Evolutionary conservation across 2,797 vertebrate genomes (phyloP).

Genomic region (Melopsittacus undulatus): DNA sequence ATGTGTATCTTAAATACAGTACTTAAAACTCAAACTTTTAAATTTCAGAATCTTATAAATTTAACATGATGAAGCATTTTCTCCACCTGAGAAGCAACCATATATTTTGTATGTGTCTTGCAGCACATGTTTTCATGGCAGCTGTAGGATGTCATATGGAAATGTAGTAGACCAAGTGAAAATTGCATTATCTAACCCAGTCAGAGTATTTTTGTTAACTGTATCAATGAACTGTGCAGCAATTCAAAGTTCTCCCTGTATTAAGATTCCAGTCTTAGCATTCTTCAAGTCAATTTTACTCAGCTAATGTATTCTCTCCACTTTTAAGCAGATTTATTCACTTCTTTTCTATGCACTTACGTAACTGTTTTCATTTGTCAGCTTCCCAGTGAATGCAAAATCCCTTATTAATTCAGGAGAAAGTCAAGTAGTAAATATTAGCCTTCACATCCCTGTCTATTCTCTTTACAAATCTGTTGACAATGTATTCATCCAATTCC

Average conservation of each 20-base stretch:
- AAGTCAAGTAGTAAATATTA: neutral
- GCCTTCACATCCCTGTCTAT: neutral
- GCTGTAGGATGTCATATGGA: neutral
- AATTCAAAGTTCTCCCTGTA: neutral
- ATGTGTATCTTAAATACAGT: neutral
- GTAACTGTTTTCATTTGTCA: neutral
- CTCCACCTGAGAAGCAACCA: neutral
- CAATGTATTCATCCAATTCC: fast-evolving
- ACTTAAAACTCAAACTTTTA: neutral
- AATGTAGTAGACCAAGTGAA: neutral
- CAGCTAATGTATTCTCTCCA: neutral
- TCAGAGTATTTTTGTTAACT: neutral
- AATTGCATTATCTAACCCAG: neutral
- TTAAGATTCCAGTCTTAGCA: neutral
- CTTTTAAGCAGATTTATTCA: neutral
- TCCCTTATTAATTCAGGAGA: neutral
- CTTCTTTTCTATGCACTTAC: neutral
- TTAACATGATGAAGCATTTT: neutral
- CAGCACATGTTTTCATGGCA: neutral
- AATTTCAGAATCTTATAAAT: neutral
- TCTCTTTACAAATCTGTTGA: neutral
- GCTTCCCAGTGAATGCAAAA: neutral
- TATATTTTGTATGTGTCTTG: neutral
- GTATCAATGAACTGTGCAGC: neutral
- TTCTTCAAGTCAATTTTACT: neutral